Percentiles rank a stretch among this genome's conserved stretches.
Conservation (phyloP, 2,113 vertebrate species). For the Fulmarus glacialis region DNA sequence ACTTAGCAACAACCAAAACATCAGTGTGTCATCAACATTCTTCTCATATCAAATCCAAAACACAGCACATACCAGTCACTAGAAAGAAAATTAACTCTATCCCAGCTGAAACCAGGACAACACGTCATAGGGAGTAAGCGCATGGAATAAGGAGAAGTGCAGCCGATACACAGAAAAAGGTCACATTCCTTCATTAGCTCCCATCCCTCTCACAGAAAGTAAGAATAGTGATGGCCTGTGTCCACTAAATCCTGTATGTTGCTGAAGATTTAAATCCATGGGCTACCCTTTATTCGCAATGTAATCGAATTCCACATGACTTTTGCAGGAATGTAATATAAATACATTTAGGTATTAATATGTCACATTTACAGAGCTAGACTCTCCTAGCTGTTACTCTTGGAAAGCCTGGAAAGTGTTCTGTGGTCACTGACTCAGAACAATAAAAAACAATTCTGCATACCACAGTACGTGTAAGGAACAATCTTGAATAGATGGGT, state of each 20-base stretch:
- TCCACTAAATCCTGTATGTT: not conserved
- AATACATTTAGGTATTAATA: not conserved
- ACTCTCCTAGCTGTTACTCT: not conserved
- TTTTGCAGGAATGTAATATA: not conserved
- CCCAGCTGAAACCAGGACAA: too few species aligned
- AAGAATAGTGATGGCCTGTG: not conserved
- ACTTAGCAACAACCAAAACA: too few species aligned
- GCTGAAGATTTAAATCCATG: not conserved
- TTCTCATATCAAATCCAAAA: too few species aligned
- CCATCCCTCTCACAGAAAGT: not conserved
- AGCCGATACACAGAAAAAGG: not conserved
- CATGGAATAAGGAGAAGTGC: not conserved
- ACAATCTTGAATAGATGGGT: not conserved
- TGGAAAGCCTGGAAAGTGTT: not conserved
- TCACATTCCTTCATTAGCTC: not conserved
- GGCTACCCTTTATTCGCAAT: not conserved
- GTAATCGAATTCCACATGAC: not conserved
- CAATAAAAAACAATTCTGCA: not conserved
- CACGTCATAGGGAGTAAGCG: not conserved
- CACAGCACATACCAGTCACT: too few species aligned
- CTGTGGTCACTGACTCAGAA: not conserved
- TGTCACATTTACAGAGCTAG: not conserved
- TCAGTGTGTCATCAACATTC: too few species aligned
- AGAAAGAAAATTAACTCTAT: too few species aligned
- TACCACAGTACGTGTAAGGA: not conserved